Conservation (phyloP, 2,888 invertebrate genomes). For the Glyphotaelius pellucidus region DNA sequence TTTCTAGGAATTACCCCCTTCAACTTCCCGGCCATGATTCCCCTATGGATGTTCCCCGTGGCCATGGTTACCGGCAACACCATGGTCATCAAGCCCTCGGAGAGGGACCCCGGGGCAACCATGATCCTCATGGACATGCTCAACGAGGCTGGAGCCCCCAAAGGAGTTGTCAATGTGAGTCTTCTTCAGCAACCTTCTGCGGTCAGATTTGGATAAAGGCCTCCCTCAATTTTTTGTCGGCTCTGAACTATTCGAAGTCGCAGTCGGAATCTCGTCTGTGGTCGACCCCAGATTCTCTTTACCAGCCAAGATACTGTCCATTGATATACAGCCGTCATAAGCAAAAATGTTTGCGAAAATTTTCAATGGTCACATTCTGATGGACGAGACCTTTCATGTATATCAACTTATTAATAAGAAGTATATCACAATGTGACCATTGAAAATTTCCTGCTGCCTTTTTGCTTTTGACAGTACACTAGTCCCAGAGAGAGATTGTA, state of each 20-base stretch:
- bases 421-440: no score
- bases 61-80: constrained; percentile 96
- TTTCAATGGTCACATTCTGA: no score
- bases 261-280: no score
- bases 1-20: constrained; percentile 96
- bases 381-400: no score
- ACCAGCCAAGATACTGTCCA: neutral
- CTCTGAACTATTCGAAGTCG: no score
- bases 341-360: no score
- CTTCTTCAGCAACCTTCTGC: neutral
- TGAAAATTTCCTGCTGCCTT: no score
- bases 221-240: neutral
- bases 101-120: constrained; percentile 97
- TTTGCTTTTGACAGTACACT: no score
- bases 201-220: neutral
- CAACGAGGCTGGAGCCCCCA: constrained; percentile 96
- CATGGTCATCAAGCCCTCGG: constrained; percentile 96
- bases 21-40: constrained; percentile 99
- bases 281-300: neutral
- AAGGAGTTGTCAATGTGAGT: constrained; percentile 93
- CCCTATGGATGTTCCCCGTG: constrained; percentile 95
- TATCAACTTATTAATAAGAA: no score
- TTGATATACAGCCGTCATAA: no score
- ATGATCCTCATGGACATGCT: constrained; percentile 96
- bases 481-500: no score